Evolutionary conservation across 1,140 invertebrate species (phyloP).

Genomic region (Drosophila rhopaloa): DNA sequence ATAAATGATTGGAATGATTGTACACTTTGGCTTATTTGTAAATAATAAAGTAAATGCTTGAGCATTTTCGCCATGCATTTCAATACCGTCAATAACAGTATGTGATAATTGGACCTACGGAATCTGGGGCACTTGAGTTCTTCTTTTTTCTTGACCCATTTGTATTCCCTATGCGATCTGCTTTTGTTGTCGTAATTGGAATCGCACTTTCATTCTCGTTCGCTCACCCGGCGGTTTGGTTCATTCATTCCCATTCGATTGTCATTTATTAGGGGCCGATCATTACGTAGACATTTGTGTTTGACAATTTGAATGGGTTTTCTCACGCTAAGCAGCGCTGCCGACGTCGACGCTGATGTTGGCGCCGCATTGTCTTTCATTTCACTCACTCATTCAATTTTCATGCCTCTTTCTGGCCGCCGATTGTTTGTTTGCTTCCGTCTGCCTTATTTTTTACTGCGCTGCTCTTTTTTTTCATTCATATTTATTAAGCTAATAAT

Average conservation of each 20-base stretch:
- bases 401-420: constrained; percentile 62
- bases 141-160: constrained; percentile 5
- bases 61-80: too few species aligned
- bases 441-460: constrained; percentile 26
- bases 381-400: constrained; percentile 59
- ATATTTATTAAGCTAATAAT: constrained; percentile 83
- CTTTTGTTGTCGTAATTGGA: constrained; percentile 34
- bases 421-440: constrained; percentile 62
- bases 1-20: too few species aligned
- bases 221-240: constrained; percentile 6
- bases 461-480: constrained; percentile 51
- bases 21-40: too few species aligned
- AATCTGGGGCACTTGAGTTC: not conserved
- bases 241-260: constrained; percentile 59
- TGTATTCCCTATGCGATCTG: constrained; percentile 15
- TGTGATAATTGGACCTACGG: not conserved
- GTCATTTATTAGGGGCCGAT: constrained; percentile 67
- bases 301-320: constrained; percentile 81
- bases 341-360: constrained; percentile 18
- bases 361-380: constrained; percentile 71
- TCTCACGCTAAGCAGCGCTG: constrained; percentile 77
- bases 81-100: not conserved
- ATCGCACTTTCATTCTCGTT: constrained; percentile 43
- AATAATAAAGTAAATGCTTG: too few species aligned
- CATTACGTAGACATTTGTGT: constrained; percentile 69